Evolutionary conservation across 2,113 vertebrate genomes (phyloP).

Genomic region (Notarius quadriscutis): DNA sequence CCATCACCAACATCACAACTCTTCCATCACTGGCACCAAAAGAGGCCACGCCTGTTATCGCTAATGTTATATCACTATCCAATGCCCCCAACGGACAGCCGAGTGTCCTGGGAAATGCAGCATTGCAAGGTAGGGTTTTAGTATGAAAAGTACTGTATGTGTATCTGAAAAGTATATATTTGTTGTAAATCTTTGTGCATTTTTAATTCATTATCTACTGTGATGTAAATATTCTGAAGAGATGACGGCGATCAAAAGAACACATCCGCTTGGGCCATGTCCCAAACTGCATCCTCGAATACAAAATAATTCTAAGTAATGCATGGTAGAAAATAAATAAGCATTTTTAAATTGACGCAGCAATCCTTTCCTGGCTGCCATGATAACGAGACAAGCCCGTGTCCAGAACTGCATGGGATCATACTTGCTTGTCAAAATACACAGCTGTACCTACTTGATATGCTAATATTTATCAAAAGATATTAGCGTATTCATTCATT

Average conservation of each 20-base stretch:
- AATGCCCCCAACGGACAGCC: constrained; percentile 78
- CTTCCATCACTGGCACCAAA: constrained; percentile 41
- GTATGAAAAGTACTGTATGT: no score
- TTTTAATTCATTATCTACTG: background rate
- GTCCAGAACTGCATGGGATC: background rate
- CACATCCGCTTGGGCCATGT: background rate
- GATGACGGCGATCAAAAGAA: background rate
- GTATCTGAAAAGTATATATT: background rate
- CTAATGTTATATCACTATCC: constrained; percentile 91
- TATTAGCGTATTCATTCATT: background rate
- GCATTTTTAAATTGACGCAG: background rate
- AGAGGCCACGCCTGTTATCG: constrained; percentile 91
- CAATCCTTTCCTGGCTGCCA: background rate
- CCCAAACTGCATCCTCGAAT: background rate
- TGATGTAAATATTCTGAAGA: background rate
- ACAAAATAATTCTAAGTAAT: background rate
- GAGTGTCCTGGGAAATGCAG: constrained; percentile 74
- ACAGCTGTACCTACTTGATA: background rate
- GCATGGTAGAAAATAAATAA: no score
- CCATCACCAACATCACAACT: background rate
- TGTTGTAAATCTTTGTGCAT: background rate
- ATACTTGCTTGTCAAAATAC: background rate
- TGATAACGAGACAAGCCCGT: background rate
- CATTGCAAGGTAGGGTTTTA: constrained; percentile 77
- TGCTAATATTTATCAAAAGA: background rate